Evolutionary conservation across 2,113 vertebrate genomes (phyloP).

Genomic region (Excalfactoria chinensis): DNA sequence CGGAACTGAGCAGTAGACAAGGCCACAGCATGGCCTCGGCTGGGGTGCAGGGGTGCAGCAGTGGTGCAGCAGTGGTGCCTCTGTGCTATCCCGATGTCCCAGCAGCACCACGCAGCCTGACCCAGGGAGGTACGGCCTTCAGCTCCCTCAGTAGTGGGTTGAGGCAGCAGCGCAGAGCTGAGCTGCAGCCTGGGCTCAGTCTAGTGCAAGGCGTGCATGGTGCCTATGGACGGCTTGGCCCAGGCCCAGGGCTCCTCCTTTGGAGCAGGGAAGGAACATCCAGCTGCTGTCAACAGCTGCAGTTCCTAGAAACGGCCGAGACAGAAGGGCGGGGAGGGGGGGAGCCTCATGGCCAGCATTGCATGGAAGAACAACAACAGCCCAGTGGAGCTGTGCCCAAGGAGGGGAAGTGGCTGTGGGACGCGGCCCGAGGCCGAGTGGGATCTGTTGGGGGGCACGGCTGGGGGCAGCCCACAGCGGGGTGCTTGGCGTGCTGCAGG

Average conservation of each 20-base stretch:
- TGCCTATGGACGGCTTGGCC: not conserved
- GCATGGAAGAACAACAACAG: not conserved
- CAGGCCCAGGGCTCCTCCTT: constrained; percentile 21
- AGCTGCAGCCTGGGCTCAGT: not conserved
- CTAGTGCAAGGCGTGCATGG: constrained; percentile 23
- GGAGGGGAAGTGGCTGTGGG: not conserved
- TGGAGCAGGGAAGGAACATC: constrained; percentile 48
- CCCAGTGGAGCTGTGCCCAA: not conserved
- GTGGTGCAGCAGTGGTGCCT: no score
- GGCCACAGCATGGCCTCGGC: no score
- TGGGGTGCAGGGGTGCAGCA: not conserved
- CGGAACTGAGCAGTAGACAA: fast-evolving
- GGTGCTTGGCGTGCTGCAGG: not conserved
- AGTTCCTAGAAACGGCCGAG: constrained; percentile 64
- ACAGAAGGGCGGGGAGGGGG: constrained; percentile 66
- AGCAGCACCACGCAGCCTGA: not conserved
- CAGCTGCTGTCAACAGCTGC: constrained; percentile 51
- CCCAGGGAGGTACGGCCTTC: not conserved
- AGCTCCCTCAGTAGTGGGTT: not conserved
- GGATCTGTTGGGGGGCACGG: not conserved
- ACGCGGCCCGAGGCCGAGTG: not conserved
- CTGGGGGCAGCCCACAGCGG: no score
- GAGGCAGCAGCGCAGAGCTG: not conserved
- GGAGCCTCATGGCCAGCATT: not conserved
- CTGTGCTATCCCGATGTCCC: not conserved